Evolutionary conservation across 2,797 vertebrate species (phyloP), one percentile per base, ranked within the genome.

Genomic region (Alcedo atthis): DNA sequence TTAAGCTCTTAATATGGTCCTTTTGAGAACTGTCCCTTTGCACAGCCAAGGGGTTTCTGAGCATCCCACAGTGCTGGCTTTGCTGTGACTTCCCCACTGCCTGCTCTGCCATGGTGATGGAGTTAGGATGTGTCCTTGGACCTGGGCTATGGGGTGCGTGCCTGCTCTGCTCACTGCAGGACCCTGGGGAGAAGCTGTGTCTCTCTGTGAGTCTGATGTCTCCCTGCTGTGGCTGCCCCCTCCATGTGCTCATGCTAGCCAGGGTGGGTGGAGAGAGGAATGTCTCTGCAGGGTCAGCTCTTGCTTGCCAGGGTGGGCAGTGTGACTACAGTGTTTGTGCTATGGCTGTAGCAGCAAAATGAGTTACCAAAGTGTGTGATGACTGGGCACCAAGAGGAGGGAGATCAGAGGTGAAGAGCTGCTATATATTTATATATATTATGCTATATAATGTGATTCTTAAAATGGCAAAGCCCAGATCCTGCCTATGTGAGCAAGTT

Each of bases 281-380:
- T 3, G 9, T 25, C 69, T 19, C 61, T 37, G 45, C 1, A 2
- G 69, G 32, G 45, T 49, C 49, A 8, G 35, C 66, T 89, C 74
- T 48, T 15, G 49, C 63, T 67, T 17, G 25, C 20, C 1, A 24
- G 33, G 10, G 0, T 1, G 21, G 58, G 35, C 40, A 59, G 3
- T 0, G 6, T 10, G 51, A 37, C 20, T 6, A 1, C 0, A 5
- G 4, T 1, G 11, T 12, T 66, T 3, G 8, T 24, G 66, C 43
- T 32, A 48, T 4, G 48, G 33, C 46, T 74, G 6, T 30, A 30
- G 28, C 1, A 9, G 58, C 49, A 48, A 8, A 66, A 28, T 8
- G 32, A 51, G 61, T 0, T 32, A 25, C 13, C 58, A 6, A 2
- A 28, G 9, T 7, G 30, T 32, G 26, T 0, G 6, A 58, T 53